Evolutionary conservation across 2,113 vertebrate genomes (phyloP).

Genomic region (Sorex araneus): DNA sequence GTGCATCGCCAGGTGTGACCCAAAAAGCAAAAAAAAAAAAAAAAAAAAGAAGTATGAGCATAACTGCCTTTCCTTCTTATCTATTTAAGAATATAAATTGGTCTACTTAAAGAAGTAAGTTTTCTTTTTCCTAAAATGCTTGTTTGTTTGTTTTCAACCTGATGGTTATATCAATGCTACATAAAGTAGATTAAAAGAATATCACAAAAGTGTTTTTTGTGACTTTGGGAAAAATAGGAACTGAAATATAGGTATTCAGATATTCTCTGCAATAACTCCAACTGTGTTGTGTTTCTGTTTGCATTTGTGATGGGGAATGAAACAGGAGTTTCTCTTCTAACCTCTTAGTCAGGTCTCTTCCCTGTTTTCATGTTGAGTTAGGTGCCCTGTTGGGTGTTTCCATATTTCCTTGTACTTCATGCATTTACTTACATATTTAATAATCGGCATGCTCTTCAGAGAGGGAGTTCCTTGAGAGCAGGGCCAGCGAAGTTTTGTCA

Average conservation of each 20-base stretch:
- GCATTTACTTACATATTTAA: not conserved
- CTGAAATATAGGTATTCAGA: not conserved
- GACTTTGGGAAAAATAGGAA: not conserved
- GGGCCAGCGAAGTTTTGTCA: not conserved
- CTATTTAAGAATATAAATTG: not conserved
- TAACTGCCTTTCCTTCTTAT: not conserved
- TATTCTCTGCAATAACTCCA: not conserved
- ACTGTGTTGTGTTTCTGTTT: not conserved
- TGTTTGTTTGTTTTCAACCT: not conserved
- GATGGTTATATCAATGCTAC: not conserved
- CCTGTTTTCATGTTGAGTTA: not conserved
- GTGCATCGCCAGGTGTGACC: too few relatives aligned
- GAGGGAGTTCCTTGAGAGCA: not conserved
- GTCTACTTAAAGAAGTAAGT: constrained; percentile 9
- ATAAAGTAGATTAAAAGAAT: not conserved
- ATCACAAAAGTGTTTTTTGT: not conserved
- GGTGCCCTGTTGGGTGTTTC: not conserved
- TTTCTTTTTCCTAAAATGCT: not conserved
- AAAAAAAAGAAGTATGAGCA: too few relatives aligned
- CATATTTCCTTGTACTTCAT: not conserved
- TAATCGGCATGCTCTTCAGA: not conserved
- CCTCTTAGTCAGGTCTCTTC: not conserved
- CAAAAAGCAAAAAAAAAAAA: too few relatives aligned
- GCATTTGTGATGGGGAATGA: not conserved
- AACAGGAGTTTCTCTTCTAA: not conserved